Evolutionary conservation across 2,797 vertebrate genomes (phyloP).

Genomic region (Coilia nasus): DNA sequence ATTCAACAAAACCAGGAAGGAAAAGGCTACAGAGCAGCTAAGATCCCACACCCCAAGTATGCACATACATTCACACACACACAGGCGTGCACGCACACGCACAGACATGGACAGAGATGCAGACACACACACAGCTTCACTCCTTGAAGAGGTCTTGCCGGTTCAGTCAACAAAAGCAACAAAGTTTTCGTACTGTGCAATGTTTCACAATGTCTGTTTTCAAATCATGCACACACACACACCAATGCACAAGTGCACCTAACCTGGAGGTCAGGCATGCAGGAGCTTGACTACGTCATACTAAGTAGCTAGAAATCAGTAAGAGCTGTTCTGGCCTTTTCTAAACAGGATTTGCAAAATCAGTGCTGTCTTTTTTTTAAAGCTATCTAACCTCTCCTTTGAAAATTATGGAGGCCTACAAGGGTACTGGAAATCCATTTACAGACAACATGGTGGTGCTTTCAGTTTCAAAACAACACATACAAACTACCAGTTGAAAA

Average conservation of each 20-base stretch:
- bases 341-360: background rate
- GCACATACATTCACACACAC: no score
- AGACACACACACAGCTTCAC: background rate
- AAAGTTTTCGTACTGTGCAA: background rate
- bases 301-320: background rate
- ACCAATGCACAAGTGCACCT: background rate
- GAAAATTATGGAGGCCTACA: background rate
- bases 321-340: background rate
- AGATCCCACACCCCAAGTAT: constrained; percentile 3
- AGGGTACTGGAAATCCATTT: background rate
- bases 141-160: background rate
- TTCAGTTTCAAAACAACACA: background rate
- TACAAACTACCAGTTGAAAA: background rate
- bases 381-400: background rate
- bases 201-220: background rate
- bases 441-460: background rate
- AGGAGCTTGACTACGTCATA: background rate
- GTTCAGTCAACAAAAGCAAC: background rate
- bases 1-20: constrained; percentile 10
- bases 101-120: no score
- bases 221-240: background rate
- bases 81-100: no score
- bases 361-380: no score
- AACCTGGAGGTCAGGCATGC: background rate
- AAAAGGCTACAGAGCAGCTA: background rate